Evolutionary conservation across 30 jellyfish, hydroid and myxozoan genomes (phyloP).

Genomic region (Euphysa ruthae): DNA sequence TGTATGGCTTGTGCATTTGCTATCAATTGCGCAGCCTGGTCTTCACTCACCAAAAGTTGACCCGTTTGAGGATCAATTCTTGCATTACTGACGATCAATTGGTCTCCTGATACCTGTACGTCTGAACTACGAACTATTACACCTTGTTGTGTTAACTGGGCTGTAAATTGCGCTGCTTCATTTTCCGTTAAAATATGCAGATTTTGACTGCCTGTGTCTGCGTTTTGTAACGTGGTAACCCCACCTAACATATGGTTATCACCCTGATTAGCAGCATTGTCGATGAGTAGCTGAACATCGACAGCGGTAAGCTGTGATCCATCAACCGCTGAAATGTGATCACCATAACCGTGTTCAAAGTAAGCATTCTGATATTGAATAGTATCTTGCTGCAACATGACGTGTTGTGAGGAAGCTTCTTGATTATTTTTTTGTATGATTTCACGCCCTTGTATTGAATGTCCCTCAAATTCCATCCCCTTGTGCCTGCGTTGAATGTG

Average conservation of each 20-base stretch:
- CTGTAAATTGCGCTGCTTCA: constrained; percentile 41
- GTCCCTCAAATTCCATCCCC: constrained; percentile 43
- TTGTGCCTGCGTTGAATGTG: constrained; percentile 39
- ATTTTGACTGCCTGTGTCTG: constrained; percentile 10
- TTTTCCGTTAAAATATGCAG: constrained; percentile 29
- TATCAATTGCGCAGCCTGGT: constrained; percentile 23
- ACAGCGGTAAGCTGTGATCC: constrained; percentile 35
- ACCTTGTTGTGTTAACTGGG: constrained; percentile 31
- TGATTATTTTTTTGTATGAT: background rate
- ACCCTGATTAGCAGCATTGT: constrained; percentile 32
- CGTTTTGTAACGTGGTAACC: constrained; percentile 14
- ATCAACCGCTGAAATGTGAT: constrained; percentile 25
- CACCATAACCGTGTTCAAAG: constrained; percentile 29
- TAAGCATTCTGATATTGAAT: constrained; percentile 29
- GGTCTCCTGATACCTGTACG: constrained; percentile 10
- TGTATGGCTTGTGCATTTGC: constrained; percentile 17
- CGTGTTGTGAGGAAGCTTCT: constrained; percentile 5
- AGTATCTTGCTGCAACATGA: constrained; percentile 15
- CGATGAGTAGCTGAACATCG: constrained; percentile 28
- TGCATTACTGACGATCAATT: constrained; percentile 27
- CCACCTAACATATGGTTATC: constrained; percentile 24
- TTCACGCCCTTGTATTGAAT: constrained; percentile 25
- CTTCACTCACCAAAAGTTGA: constrained; percentile 21
- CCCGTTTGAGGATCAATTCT: constrained; percentile 31
- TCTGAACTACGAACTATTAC: constrained; percentile 34